Evolutionary conservation across 2,113 vertebrate species (phyloP).

Genomic region (Ptilonorhynchus violaceus): DNA sequence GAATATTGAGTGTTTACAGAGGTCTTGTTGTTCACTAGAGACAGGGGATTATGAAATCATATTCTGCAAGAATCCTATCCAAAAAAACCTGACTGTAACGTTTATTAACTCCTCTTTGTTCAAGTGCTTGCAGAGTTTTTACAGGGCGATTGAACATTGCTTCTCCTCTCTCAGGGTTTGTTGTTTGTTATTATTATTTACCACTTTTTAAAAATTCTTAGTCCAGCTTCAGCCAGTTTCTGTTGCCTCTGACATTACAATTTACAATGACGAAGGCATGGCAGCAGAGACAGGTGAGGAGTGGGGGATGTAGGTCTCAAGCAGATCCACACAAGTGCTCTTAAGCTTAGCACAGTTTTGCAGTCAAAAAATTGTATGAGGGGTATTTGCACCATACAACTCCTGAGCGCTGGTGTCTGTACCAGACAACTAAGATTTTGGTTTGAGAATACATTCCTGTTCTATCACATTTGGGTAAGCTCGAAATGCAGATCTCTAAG

Average conservation of each 20-base stretch:
- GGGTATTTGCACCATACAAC: background rate
- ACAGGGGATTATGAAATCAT: constrained; percentile 68
- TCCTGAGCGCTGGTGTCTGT: accelerated
- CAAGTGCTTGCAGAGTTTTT: background rate
- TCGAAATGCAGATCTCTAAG: background rate
- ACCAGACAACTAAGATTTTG: background rate
- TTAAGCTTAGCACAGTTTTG: background rate
- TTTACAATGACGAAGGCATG: background rate
- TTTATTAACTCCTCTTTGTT: constrained; percentile 52
- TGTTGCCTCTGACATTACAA: background rate
- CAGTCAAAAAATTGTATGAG: background rate
- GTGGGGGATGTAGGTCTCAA: background rate
- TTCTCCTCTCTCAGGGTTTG: background rate
- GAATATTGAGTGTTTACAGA: constrained; percentile 72
- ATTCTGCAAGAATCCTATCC: constrained; percentile 39
- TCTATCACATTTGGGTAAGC: background rate
- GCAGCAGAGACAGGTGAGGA: background rate
- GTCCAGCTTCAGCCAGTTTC: background rate
- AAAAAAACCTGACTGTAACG: constrained; percentile 15
- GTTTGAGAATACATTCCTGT: background rate
- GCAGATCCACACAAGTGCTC: background rate
- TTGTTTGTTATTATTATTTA: background rate
- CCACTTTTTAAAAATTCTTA: background rate
- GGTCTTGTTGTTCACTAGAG: constrained; percentile 62
- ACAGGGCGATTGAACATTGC: background rate